These are phyloP conservation scores for Podiceps cristatus DNA, from an alignment of 2,113 vertebrate genomes.

Conservation along the genomic window DNA sequence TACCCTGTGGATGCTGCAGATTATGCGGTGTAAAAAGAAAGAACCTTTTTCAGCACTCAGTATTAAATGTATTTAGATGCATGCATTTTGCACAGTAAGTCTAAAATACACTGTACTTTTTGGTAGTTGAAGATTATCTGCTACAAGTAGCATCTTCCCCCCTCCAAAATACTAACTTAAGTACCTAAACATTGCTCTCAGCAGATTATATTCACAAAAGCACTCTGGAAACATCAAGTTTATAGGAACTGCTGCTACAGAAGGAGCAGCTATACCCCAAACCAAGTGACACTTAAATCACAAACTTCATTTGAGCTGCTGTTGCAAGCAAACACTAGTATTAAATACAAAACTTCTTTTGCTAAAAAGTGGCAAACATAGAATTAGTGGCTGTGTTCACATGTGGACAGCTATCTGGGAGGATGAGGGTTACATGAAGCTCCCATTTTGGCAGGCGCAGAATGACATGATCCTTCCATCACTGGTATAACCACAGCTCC, in stretches of 20 bases:
- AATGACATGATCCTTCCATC: neutral
- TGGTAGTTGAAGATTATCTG: neutral
- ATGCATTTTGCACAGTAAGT: neutral
- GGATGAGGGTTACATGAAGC: neutral
- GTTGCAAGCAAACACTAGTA: neutral
- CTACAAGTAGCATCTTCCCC: neutral
- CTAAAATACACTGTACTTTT: neutral
- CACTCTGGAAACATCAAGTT: neutral
- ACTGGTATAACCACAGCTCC: neutral
- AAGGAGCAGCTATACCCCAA: neutral
- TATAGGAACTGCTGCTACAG: neutral
- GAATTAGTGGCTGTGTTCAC: neutral
- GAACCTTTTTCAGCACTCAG: neutral
- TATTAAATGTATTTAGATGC: neutral
- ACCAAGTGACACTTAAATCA: neutral
- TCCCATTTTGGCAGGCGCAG: neutral
- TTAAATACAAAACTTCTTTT: neutral
- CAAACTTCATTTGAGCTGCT: neutral
- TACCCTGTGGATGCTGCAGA: neutral
- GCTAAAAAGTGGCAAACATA: neutral
- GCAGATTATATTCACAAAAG: neutral
- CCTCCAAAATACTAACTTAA: neutral
- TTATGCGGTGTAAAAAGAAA: neutral
- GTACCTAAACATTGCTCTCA: neutral
- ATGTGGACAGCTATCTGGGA: neutral